phyloP scores from a whole-genome alignment of 2,113 vertebrate species.

The Microtus richardsoni region DNA sequence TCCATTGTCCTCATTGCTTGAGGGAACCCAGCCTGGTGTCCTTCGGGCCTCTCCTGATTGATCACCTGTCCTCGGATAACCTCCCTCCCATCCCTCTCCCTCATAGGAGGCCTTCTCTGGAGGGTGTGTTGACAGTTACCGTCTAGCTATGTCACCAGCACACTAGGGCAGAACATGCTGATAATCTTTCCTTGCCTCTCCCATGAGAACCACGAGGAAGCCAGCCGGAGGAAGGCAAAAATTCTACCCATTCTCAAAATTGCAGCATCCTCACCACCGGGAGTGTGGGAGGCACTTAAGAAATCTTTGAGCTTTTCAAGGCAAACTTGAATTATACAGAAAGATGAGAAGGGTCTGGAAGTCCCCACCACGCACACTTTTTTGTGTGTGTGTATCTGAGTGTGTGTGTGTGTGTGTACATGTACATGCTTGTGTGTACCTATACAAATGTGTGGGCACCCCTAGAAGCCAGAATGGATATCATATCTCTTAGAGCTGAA shows the following conservation, averaged over 20 bases:
- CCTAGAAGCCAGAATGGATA: not conserved
- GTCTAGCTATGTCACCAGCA: fast-evolving
- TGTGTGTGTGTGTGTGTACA: not conserved
- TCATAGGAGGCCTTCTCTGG: not conserved
- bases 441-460: too few species aligned
- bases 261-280: not conserved
- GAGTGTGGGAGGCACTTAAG: not conserved
- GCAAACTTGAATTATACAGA: not conserved
- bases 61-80: not conserved
- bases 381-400: not conserved
- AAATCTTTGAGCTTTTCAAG: not conserved
- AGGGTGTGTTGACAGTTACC: not conserved
- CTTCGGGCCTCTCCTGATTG: not conserved
- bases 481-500: not conserved
- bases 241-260: fast-evolving
- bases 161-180: fast-evolving
- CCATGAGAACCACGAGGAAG: not conserved
- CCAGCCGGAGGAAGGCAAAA: fast-evolving
- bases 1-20: not conserved
- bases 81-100: not conserved
- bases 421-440: too few species aligned
- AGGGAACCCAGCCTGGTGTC: not conserved
- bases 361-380: too few species aligned
- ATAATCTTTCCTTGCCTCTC: not conserved
- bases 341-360: not conserved